A percentile compares a stretch with the other conserved stretches of the same genome.
Evolutionary conservation across 2,113 vertebrate genomes (phyloP).

Genomic region (Pelvicachromis taeniatus): DNA sequence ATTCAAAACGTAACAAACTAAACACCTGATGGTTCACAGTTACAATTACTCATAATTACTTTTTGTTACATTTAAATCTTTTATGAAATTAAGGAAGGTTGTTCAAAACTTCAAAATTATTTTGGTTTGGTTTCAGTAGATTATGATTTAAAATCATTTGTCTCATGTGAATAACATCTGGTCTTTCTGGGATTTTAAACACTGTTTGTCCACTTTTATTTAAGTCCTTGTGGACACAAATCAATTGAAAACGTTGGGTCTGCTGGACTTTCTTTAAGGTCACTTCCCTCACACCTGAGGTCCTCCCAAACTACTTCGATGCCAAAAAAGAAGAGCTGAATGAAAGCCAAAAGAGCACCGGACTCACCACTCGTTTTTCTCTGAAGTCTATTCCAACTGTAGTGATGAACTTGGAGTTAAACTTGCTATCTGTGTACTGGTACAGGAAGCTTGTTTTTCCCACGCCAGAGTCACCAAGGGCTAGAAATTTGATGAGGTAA

Average conservation of each 20-base stretch:
- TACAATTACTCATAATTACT: background rate
- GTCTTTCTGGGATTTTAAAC: background rate
- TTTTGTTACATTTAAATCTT: background rate
- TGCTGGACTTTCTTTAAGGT: background rate
- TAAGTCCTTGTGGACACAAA: background rate
- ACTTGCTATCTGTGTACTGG: conserved; percentile 95
- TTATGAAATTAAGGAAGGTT: background rate
- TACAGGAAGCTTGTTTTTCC: conserved; percentile 97
- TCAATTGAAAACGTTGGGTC: background rate
- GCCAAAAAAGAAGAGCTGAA: background rate
- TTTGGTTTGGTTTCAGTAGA: background rate
- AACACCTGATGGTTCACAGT: background rate
- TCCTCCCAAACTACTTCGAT: background rate
- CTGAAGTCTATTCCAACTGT: conserved; percentile 98
- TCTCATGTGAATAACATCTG: background rate
- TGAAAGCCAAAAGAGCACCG: background rate
- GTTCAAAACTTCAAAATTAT: background rate
- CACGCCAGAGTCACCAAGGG: conserved; percentile 94
- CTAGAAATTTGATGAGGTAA: conserved; percentile 99
- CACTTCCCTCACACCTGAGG: background rate
- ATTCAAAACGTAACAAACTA: background rate
- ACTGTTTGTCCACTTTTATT: background rate
- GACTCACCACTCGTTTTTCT: conserved; percentile 95
- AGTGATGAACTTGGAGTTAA: conserved; percentile 97
- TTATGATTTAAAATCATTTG: background rate